Evolutionary conservation across 2,113 vertebrate species (phyloP).

Genomic region (Panthera leo): DNA sequence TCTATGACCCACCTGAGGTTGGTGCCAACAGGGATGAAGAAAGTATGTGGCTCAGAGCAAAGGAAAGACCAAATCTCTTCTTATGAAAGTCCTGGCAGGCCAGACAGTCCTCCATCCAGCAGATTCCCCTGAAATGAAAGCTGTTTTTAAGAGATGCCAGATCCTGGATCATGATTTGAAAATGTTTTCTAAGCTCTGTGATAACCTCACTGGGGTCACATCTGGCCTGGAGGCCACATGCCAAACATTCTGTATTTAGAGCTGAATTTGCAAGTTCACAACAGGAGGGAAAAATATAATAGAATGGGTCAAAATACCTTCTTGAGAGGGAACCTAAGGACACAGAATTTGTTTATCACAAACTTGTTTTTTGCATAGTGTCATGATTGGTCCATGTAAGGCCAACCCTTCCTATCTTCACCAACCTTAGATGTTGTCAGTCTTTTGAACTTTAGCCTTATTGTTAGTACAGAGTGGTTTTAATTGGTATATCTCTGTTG

Average conservation of each 20-base stretch:
- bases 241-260: not conserved
- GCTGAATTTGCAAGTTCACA: not conserved
- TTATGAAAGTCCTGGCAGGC: not conserved
- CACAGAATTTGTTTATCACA: not conserved
- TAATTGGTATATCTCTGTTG: not conserved
- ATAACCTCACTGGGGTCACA: conserved; percentile 52
- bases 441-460: not conserved
- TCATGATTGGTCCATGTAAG: fast-evolving
- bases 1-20: too few relatives aligned
- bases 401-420: not conserved
- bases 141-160: conserved; percentile 31
- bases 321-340: not conserved
- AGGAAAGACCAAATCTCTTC: not conserved
- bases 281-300: not conserved
- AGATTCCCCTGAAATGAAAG: conserved; percentile 30
- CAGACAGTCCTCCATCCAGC: not conserved
- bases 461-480: not conserved
- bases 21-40: not conserved
- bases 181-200: not conserved
- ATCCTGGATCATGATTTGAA: not conserved
- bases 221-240: not conserved
- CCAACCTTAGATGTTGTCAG: fast-evolving
- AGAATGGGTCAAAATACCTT: not conserved
- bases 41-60: not conserved
- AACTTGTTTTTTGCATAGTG: fast-evolving